phyloP scores from a whole-genome alignment of 37 sponge, comb jelly and placozoan species.

The Chondrilla cf. caribensis region DNA sequence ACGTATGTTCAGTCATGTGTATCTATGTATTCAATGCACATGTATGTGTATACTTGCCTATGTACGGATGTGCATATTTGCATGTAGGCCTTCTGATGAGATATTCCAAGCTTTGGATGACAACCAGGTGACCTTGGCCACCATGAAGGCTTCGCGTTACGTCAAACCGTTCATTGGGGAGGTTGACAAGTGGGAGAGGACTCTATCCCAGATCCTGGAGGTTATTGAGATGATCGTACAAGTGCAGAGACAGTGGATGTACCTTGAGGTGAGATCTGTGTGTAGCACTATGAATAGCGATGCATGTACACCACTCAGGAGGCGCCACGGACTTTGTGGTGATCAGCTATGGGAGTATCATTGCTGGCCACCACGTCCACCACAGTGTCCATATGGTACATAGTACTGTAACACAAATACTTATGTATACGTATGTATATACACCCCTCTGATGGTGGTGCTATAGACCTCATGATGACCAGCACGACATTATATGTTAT shows the following conservation, averaged over 20 bases:
- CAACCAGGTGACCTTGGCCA: constrained; percentile 97
- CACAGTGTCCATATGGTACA: too few species aligned
- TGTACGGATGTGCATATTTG: not conserved
- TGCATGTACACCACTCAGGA: not conserved
- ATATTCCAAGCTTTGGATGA: constrained; percentile 96
- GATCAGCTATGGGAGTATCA: not conserved
- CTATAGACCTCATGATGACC: too few species aligned
- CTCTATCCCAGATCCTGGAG: constrained; percentile 94
- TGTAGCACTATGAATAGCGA: not conserved
- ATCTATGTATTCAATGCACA: not conserved
- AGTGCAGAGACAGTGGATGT: constrained; percentile 99
- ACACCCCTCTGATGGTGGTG: too few species aligned
- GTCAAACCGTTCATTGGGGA: constrained; percentile 94
- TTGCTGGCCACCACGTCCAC: too few species aligned
- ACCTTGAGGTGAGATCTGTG: constrained; percentile 80
- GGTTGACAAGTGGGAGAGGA: constrained; percentile 98
- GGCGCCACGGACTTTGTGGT: not conserved
- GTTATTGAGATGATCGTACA: constrained; percentile 94
- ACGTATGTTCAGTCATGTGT: not conserved
- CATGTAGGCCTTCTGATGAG: constrained; percentile 83
- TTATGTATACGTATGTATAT: too few species aligned
- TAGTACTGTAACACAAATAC: too few species aligned
- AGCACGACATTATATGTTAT: too few species aligned
- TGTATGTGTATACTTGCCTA: not conserved
- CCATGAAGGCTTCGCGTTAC: constrained; percentile 96